Conservation (phyloP, 2,113 vertebrate genomes). For the Regulus satrapa region DNA sequence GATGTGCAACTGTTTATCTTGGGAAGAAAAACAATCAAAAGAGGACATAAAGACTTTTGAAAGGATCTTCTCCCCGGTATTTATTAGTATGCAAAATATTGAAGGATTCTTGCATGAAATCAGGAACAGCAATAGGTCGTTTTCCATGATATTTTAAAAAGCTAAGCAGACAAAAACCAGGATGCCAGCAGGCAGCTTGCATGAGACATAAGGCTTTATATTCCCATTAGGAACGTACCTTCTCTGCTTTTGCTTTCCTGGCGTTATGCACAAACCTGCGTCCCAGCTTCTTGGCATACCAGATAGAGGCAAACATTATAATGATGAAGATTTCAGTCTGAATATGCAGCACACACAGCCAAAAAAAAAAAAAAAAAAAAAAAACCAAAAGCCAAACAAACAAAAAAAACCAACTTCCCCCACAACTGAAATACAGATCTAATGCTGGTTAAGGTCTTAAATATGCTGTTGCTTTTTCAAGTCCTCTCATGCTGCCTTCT, state of each 20-base stretch:
- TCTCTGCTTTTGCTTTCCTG: conserved; percentile 89
- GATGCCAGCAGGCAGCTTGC: conserved; percentile 50
- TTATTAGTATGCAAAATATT: conserved; percentile 15
- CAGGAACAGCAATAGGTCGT: conserved; percentile 16
- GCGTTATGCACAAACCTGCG: conserved; percentile 92
- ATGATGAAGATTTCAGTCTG: conserved; percentile 56
- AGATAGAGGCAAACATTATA: conserved; percentile 94
- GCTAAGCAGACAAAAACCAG: conserved; percentile 23
- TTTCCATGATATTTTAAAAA: conserved; percentile 42
- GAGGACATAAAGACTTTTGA: background rate
- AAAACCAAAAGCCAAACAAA: background rate
- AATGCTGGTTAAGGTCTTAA: conserved; percentile 53
- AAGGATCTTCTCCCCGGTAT: background rate
- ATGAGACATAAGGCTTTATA: conserved; percentile 57
- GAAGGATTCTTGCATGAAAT: background rate
- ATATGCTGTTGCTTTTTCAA: conserved; percentile 71
- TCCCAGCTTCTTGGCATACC: conserved; percentile 98
- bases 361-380: background rate
- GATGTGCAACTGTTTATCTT: conserved; percentile 6
- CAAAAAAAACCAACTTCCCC: conserved; percentile 43
- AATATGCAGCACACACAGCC: conserved; percentile 34
- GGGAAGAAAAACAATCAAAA: background rate
- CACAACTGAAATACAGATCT: conserved; percentile 22
- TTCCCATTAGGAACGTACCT: conserved; percentile 78
- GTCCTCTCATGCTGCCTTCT: conserved; percentile 69